Conservation (phyloP, 2,888 invertebrate species). For the Euproctis similis region DNA sequence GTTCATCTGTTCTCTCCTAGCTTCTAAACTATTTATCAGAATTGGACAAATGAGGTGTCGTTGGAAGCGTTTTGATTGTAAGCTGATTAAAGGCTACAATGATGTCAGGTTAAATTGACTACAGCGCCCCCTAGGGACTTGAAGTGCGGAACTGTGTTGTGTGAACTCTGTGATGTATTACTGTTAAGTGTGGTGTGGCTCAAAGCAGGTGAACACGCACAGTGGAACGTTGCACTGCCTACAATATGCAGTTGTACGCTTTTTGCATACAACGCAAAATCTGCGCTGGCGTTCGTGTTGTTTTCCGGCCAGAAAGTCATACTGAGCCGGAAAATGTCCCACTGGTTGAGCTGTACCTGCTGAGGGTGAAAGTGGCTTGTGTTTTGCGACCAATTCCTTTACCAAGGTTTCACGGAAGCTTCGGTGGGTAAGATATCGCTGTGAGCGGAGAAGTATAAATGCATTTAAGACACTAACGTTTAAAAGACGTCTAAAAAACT, state of each 20-base stretch:
- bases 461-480: conserved; percentile 17
- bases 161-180: neutral
- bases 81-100: no score
- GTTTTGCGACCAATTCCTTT: neutral
- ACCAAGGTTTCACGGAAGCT: neutral
- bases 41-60: no score
- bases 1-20: no score
- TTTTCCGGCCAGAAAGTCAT: conserved; percentile 1
- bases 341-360: neutral
- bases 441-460: conserved; percentile 1
- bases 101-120: no score
- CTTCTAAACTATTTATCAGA: no score
- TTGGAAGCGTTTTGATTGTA: no score
- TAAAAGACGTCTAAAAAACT: conserved; percentile 12
- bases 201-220: conserved; percentile 12
- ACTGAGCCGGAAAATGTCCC: conserved; percentile 1
- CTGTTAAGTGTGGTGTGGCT: conserved; percentile 5
- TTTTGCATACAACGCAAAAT: conserved; percentile 10
- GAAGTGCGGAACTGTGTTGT: no score
- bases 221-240: conserved; percentile 8
- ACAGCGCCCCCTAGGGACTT: no score
- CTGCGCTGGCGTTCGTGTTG: conserved; percentile 6
- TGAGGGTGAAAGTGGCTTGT: neutral
- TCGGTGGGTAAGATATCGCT: neutral
- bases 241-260: conserved; percentile 10